Conservation (phyloP, 2,888 invertebrate species). For the Tillus elongatus region DNA sequence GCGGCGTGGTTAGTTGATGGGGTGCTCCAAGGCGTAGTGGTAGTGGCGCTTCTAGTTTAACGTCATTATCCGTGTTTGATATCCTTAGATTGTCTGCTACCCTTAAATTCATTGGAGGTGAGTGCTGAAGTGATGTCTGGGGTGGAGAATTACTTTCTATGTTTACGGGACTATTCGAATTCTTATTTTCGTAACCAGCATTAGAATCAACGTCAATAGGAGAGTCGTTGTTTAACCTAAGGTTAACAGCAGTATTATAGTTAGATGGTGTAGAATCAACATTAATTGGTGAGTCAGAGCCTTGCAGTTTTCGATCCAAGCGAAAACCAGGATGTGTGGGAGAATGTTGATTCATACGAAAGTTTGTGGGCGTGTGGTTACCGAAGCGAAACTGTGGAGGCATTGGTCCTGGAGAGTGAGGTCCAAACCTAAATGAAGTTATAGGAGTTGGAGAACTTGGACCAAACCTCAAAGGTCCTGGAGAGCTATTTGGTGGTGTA, state of each 20-base stretch:
- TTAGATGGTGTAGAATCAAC: slow-evolving; percentile 20
- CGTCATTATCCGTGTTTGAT: slow-evolving; percentile 6
- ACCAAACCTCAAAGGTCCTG: slow-evolving; percentile 35
- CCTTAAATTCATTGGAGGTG: slow-evolving; percentile 38
- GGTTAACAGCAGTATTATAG: slow-evolving; percentile 24
- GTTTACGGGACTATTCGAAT: slow-evolving; percentile 18
- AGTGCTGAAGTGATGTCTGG: slow-evolving; percentile 27
- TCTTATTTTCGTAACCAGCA: slow-evolving; percentile 22
- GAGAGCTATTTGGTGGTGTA: slow-evolving; percentile 38
- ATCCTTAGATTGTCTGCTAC: slow-evolving; percentile 11
- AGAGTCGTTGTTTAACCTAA: slow-evolving; percentile 26
- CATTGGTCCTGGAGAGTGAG: slow-evolving; percentile 43
- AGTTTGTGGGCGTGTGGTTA: slow-evolving; percentile 32
- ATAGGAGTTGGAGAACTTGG: slow-evolving; percentile 34
- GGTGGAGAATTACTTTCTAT: slow-evolving; percentile 26
- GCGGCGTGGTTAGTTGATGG: slow-evolving; percentile 23
- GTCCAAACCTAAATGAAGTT: slow-evolving; percentile 39
- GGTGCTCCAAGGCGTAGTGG: slow-evolving; percentile 33
- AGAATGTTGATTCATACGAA: slow-evolving; percentile 22
- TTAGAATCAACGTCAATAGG: slow-evolving; percentile 34
- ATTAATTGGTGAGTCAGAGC: slow-evolving; percentile 31
- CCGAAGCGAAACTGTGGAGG: slow-evolving; percentile 40
- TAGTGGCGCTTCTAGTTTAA: slow-evolving; percentile 33
- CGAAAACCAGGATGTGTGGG: slow-evolving; percentile 24
- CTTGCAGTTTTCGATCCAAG: slow-evolving; percentile 27